Evolutionary conservation across 2,113 vertebrate species (phyloP).

Genomic region (Shinisaurus crocodilurus): DNA sequence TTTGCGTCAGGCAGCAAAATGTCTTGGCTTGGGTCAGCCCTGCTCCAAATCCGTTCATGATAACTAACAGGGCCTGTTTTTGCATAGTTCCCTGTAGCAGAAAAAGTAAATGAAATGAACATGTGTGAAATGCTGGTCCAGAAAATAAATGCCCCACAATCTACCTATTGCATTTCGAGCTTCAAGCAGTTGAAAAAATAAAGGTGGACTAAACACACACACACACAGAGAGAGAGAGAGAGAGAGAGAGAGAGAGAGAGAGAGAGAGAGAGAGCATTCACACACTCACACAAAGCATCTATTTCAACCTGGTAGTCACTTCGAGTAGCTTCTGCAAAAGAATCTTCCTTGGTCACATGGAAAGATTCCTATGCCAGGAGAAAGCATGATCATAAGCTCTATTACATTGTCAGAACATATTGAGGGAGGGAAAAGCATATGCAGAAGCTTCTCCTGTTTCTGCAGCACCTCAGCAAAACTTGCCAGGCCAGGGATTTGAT

Average conservation of each 20-base stretch:
- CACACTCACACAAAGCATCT: not conserved
- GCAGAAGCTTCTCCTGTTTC: not conserved
- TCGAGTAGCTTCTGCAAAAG: not conserved
- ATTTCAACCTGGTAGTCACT: not conserved
- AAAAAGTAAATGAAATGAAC: not conserved
- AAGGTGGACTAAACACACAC: too few relatives aligned
- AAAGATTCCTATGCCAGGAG: not conserved
- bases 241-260: too few relatives aligned
- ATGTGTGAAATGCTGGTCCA: not conserved
- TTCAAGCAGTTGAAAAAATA: too few relatives aligned
- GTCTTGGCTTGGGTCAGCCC: too few relatives aligned
- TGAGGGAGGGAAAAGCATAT: not conserved
- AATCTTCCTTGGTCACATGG: not conserved
- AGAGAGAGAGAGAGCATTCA: too few relatives aligned
- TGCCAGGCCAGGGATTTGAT: not conserved
- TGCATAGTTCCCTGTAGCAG: not conserved
- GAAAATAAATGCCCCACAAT: not conserved
- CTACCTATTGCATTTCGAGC: too few relatives aligned
- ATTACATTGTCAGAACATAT: not conserved
- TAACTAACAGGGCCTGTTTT: not conserved
- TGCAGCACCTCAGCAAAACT: constrained; percentile 5
- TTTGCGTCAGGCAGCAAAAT: too few relatives aligned
- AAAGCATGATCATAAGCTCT: not conserved
- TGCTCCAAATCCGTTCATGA: not conserved
- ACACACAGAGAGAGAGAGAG: too few relatives aligned